A percentile compares a stretch with the other conserved stretches of the same genome.
Conservation (phyloP, 2,888 invertebrate genomes). For the Parascotia fuliginaria region DNA sequence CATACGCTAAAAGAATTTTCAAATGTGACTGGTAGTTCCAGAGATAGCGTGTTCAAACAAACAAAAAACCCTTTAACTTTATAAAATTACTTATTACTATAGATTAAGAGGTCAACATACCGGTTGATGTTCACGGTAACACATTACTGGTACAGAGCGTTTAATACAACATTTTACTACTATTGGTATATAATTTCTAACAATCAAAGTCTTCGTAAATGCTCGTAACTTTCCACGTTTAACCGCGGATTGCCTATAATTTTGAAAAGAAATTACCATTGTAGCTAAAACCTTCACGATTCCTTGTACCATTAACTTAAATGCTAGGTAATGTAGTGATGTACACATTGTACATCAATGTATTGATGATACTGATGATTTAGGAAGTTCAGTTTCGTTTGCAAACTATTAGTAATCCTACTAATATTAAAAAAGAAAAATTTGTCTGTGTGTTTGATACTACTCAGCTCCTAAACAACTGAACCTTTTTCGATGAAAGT, state of each 20-base stretch:
- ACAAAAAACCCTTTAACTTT: too few species aligned
- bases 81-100: too few species aligned
- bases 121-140: not conserved
- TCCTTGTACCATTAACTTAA: not conserved
- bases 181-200: not conserved
- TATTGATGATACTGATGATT: too few species aligned
- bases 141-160: not conserved
- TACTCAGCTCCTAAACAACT: too few species aligned
- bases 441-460: too few species aligned
- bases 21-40: too few species aligned
- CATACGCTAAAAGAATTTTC: too few species aligned
- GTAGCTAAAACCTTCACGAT: not conserved
- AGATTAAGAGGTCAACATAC: not conserved
- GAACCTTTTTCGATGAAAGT: too few species aligned
- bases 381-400: too few species aligned
- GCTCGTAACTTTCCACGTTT: constrained; percentile 1
- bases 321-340: not conserved
- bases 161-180: not conserved
- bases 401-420: too few species aligned
- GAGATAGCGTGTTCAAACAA: too few species aligned
- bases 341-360: not conserved
- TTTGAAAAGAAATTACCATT: constrained; percentile 3
- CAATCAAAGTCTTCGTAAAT: not conserved
- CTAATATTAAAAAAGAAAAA: too few species aligned
- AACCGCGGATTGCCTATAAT: constrained; percentile 4